These are phyloP conservation scores for Oceanodroma leucorhoa DNA, from an alignment of 2,797 vertebrate species.

Conservation along the genomic window DNA sequence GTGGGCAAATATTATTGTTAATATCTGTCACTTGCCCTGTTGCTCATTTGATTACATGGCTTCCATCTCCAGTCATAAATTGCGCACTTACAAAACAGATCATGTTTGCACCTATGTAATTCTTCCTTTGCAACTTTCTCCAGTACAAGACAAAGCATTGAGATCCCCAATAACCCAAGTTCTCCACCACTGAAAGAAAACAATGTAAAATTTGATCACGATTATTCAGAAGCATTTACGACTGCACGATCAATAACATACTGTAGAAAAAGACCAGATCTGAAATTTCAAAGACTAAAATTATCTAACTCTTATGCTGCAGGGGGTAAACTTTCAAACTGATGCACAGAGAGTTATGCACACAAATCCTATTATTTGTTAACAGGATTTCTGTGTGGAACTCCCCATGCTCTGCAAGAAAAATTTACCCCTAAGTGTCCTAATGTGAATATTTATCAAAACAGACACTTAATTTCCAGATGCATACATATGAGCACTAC, in stretches of 20 bases:
- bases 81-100: neutral
- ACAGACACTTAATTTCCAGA: slow-evolving; percentile 38
- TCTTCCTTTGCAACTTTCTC: neutral
- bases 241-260: neutral
- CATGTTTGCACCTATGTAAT: neutral
- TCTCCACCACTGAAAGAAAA: neutral
- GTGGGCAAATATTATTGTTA: neutral
- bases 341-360: slow-evolving; percentile 4
- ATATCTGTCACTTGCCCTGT: neutral
- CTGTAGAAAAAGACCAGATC: slow-evolving; percentile 12
- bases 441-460: slow-evolving; percentile 45
- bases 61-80: neutral
- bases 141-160: neutral
- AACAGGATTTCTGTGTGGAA: slow-evolving; percentile 43
- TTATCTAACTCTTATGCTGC: slow-evolving; percentile 23
- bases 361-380: slow-evolving; percentile 55
- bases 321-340: slow-evolving; percentile 51
- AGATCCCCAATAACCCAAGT: neutral
- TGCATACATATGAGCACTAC: neutral
- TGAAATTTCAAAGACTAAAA: slow-evolving; percentile 42
- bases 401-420: neutral
- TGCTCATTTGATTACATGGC: neutral
- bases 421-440: slow-evolving; percentile 6
- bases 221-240: slow-evolving; percentile 10
- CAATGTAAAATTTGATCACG: neutral